phyloP scores from a whole-genome alignment of 2,113 vertebrate genomes.

The Pseudolaguvia tuberculata region DNA sequence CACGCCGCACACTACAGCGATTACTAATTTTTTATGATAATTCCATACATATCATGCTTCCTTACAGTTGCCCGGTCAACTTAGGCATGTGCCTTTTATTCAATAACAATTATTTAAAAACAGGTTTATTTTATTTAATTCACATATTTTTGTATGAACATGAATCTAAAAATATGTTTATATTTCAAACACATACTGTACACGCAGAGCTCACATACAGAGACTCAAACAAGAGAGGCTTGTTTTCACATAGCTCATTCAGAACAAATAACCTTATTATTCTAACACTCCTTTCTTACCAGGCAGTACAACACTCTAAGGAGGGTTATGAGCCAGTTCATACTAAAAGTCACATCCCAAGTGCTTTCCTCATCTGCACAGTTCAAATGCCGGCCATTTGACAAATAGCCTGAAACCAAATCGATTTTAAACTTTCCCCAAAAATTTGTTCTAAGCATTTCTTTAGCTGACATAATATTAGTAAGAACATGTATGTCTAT shows the following conservation, averaged over 20 bases:
- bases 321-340: conserved; percentile 7
- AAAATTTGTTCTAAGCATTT: background rate
- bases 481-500: background rate
- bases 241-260: conserved; percentile 59
- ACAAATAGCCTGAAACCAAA: conserved; percentile 58
- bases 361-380: conserved; percentile 24
- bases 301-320: conserved; percentile 51
- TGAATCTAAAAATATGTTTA: too few species aligned
- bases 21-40: too few species aligned
- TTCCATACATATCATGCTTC: too few species aligned
- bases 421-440: background rate
- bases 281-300: conserved; percentile 36
- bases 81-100: too few species aligned
- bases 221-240: conserved; percentile 51
- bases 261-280: conserved; percentile 47
- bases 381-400: conserved; percentile 49
- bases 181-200: conserved; percentile 13
- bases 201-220: conserved; percentile 34
- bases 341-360: background rate
- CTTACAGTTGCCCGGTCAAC: too few species aligned
- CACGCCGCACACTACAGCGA: too few species aligned
- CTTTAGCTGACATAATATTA: conserved; percentile 6
- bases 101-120: too few species aligned
- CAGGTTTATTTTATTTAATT: too few species aligned
- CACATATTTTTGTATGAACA: too few species aligned